Evolutionary conservation across 1,140 invertebrate species (phyloP).

Genomic region (Chironomus tepperi): DNA sequence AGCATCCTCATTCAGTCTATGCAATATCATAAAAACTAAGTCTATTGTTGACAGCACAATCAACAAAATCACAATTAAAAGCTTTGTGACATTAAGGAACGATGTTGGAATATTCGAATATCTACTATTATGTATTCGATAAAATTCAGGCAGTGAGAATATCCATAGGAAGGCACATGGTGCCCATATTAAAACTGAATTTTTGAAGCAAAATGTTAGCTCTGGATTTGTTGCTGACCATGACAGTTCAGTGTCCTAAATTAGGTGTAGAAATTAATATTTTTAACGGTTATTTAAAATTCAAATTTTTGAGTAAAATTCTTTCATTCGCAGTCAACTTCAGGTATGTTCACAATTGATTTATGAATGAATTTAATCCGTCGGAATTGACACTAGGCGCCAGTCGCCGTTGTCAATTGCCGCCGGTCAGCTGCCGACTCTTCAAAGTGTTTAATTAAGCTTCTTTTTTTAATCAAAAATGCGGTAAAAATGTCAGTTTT

Average conservation of each 20-base stretch:
- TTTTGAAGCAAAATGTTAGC: conserved; percentile 73
- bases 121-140: conserved; percentile 61
- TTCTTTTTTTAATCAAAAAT: too few relatives aligned
- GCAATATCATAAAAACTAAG: conserved; percentile 42
- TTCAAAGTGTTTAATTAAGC: too few relatives aligned
- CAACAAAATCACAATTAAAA: conserved; percentile 52
- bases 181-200: conserved; percentile 71
- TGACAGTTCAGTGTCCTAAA: conserved; percentile 57
- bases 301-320: too few relatives aligned
- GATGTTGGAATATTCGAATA: conserved; percentile 66
- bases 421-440: too few relatives aligned
- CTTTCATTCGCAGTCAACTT: too few relatives aligned
- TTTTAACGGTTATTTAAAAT: too few relatives aligned
- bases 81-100: conserved; percentile 62
- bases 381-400: too few relatives aligned
- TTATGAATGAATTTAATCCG: too few relatives aligned
- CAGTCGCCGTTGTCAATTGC: too few relatives aligned
- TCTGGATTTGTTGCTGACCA: conserved; percentile 74
- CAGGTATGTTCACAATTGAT: too few relatives aligned
- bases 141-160: conserved; percentile 59
- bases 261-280: not conserved
- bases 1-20: conserved; percentile 56
- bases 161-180: conserved; percentile 74
- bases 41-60: conserved; percentile 52
- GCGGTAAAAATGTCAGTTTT: too few relatives aligned